phyloP scores from a whole-genome alignment of 2,888 invertebrate genomes.

The Sphaerophoria rueppellii region DNA sequence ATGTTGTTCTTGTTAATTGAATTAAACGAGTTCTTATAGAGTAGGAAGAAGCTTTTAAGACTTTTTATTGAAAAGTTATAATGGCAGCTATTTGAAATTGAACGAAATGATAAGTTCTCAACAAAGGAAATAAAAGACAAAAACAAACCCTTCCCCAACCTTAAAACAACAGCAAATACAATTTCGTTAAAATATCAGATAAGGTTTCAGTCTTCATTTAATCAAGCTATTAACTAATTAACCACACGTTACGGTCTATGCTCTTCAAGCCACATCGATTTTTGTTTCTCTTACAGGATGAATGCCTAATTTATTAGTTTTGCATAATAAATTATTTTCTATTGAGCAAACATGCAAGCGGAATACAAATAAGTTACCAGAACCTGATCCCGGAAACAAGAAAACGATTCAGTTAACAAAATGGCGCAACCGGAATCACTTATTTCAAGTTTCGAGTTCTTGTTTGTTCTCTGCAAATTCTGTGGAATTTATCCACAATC shows the following conservation, averaged over 20 bases:
- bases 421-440: slow-evolving; percentile 75
- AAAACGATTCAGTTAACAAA: slow-evolving; percentile 17
- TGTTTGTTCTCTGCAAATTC: slow-evolving; percentile 80
- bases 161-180: too few species aligned
- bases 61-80: too few species aligned
- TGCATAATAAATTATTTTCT: neutral
- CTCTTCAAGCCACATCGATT: neutral
- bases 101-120: too few species aligned
- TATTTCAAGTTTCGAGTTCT: slow-evolving; percentile 77
- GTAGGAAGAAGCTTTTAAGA: too few species aligned
- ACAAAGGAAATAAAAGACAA: too few species aligned
- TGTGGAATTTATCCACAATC: slow-evolving; percentile 80
- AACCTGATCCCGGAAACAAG: neutral
- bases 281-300: neutral
- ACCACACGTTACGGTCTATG: neutral
- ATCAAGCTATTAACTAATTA: slow-evolving; percentile 24
- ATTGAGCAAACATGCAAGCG: too few species aligned
- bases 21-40: too few species aligned
- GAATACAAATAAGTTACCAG: neutral
- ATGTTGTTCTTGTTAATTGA: too few species aligned
- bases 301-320: slow-evolving; percentile 8
- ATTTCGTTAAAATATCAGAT: too few species aligned
- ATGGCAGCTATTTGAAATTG: too few species aligned
- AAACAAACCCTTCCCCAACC: too few species aligned
- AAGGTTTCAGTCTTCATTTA: neutral